These are phyloP conservation scores for Lasioglossum pauxillum DNA, from an alignment of 2,888 invertebrate genomes.

Conservation along the genomic window DNA sequence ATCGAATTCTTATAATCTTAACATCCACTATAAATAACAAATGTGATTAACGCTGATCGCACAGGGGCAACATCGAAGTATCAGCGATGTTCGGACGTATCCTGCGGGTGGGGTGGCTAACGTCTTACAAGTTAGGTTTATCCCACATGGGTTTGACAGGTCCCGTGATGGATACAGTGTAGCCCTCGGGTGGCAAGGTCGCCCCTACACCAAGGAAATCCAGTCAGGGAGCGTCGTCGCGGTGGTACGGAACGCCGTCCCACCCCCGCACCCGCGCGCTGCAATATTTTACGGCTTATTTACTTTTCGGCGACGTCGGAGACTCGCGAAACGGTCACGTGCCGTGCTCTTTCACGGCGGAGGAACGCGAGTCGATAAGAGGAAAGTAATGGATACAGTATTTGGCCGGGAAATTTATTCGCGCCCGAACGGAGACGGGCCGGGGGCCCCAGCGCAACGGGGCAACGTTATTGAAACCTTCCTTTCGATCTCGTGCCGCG, in stretches of 20 bases:
- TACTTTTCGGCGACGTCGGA: conserved; percentile 59
- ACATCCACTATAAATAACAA: background rate
- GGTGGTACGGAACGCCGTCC: background rate
- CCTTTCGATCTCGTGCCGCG: conserved; percentile 26
- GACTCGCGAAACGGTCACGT: conserved; percentile 46
- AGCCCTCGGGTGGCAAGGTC: conserved; percentile 9
- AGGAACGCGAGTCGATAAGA: conserved; percentile 47
- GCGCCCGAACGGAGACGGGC: conserved; percentile 35
- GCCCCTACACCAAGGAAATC: conserved; percentile 31
- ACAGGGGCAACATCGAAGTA: background rate
- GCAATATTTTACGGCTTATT: conserved; percentile 74
- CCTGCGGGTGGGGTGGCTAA: background rate
- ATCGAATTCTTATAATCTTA: background rate
- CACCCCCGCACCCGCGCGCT: conserved; percentile 12
- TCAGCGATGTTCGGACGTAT: background rate
- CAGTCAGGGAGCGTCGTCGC: conserved; percentile 15
- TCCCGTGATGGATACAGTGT: conserved; percentile 72
- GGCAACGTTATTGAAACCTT: conserved; percentile 58
- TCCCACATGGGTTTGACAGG: conserved; percentile 74
- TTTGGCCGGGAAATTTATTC: conserved; percentile 56
- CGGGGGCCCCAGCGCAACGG: conserved; percentile 16
- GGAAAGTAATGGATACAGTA: conserved; percentile 61
- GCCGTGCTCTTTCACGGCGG: conserved; percentile 28
- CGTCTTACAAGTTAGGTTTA: conserved; percentile 33
- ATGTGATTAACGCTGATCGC: conserved; percentile 19